phyloP scores from a whole-genome alignment of 1,140 invertebrate genomes.

The Atta colombica region DNA sequence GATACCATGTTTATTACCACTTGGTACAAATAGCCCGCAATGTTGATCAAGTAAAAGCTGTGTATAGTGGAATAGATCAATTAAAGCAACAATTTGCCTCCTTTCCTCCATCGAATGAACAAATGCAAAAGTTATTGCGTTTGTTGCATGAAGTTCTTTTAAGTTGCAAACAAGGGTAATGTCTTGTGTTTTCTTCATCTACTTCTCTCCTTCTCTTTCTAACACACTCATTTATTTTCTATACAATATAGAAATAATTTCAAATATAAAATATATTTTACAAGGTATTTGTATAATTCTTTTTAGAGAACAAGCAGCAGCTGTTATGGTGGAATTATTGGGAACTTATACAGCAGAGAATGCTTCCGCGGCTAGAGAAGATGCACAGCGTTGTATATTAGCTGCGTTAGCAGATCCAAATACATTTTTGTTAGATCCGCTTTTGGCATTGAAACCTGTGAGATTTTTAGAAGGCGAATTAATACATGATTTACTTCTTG shows the following conservation, averaged over 20 bases:
- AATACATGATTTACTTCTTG: slow-evolving; percentile 97
- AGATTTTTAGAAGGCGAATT: slow-evolving; percentile 98
- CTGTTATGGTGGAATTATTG: slow-evolving; percentile 98
- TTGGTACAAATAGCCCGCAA: slow-evolving; percentile 95
- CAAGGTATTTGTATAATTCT: slow-evolving; percentile 48
- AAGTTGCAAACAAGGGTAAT: slow-evolving; percentile 90
- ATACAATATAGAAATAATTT: slow-evolving; percentile 31
- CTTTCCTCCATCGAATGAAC: slow-evolving; percentile 95
- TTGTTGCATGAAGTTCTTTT: slow-evolving; percentile 95
- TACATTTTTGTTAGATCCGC: slow-evolving; percentile 97
- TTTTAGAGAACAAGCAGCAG: slow-evolving; percentile 94
- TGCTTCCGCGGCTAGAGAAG: slow-evolving; percentile 97
- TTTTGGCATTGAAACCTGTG: slow-evolving; percentile 97
- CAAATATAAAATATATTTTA: slow-evolving; percentile 7
- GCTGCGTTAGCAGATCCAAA: slow-evolving; percentile 97
- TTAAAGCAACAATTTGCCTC: slow-evolving; percentile 94
- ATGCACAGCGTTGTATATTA: slow-evolving; percentile 98
- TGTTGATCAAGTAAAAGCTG: slow-evolving; percentile 93
- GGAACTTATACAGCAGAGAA: slow-evolving; percentile 98
- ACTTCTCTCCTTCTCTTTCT: too few relatives aligned
- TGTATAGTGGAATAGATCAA: slow-evolving; percentile 93
- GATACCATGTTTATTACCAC: slow-evolving; percentile 97
- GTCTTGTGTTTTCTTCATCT: background rate
- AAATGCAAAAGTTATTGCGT: slow-evolving; percentile 96
- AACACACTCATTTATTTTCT: background rate